Evolutionary conservation across 2,113 vertebrate genomes (phyloP).

Genomic region (Semicossyphus pulcher): DNA sequence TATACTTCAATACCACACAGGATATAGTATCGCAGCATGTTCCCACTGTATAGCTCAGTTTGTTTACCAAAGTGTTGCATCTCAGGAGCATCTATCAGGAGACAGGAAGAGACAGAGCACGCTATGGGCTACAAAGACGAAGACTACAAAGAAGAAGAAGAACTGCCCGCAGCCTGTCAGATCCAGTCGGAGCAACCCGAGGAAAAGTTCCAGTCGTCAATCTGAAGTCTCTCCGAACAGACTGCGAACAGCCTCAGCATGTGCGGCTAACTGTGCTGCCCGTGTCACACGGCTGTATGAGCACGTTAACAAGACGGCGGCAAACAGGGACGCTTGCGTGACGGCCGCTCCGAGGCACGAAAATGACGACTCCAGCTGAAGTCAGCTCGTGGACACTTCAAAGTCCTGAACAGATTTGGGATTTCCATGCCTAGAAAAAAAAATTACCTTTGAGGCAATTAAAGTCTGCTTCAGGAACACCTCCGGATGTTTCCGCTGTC

Average conservation of each 20-base stretch:
- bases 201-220: constrained; percentile 43
- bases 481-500: constrained; percentile 42
- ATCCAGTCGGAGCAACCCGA: constrained; percentile 38
- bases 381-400: constrained; percentile 48
- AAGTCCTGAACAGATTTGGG: constrained; percentile 39
- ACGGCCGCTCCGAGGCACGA: constrained; percentile 23
- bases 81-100: constrained; percentile 30
- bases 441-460: constrained; percentile 55
- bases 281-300: constrained; percentile 58
- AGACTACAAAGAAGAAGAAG: constrained; percentile 50
- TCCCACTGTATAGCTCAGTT: background rate
- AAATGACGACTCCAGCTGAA: constrained; percentile 38
- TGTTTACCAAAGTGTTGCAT: constrained; percentile 27
- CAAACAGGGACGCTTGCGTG: constrained; percentile 29
- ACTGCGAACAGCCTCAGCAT: constrained; percentile 52
- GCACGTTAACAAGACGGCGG: constrained; percentile 56
- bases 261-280: constrained; percentile 64
- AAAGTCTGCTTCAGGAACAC: constrained; percentile 42
- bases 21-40: constrained; percentile 29
- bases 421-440: constrained; percentile 26
- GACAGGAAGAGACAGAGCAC: constrained; percentile 10
- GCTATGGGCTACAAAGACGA: constrained; percentile 48
- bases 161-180: constrained; percentile 59
- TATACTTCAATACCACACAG: background rate
- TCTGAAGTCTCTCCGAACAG: constrained; percentile 46